Evolutionary conservation across 2,888 invertebrate genomes (phyloP).

Genomic region (Drosophila gaucha): DNA sequence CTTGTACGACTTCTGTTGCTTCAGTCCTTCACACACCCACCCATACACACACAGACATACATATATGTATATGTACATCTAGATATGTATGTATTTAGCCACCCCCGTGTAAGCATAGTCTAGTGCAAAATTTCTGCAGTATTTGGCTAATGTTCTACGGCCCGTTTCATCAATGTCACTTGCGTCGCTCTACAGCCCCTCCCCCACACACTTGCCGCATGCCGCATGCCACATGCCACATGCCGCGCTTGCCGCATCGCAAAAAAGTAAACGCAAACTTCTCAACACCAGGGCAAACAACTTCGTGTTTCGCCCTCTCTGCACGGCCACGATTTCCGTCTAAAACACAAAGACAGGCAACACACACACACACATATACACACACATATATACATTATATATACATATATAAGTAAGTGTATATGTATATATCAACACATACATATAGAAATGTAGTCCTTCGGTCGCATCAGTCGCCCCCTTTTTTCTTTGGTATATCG

Average conservation of each 20-base stretch:
- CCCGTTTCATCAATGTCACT: slow-evolving; percentile 71
- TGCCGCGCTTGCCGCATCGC: slow-evolving; percentile 2
- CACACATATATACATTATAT: background rate
- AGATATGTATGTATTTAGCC: slow-evolving; percentile 1
- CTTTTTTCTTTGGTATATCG: slow-evolving; percentile 29
- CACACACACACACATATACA: slow-evolving; percentile 1
- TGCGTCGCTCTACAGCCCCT: slow-evolving; percentile 8
- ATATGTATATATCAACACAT: slow-evolving; percentile 3
- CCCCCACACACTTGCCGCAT: slow-evolving; percentile 1
- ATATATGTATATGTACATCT: background rate
- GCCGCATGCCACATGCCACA: background rate
- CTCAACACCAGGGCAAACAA: slow-evolving; percentile 58
- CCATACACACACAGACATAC: background rate
- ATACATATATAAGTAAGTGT: background rate
- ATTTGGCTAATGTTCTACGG: slow-evolving; percentile 72
- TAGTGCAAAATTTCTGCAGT: slow-evolving; percentile 64
- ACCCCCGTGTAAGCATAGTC: slow-evolving; percentile 33
- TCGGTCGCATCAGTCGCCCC: slow-evolving; percentile 33
- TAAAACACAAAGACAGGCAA: slow-evolving; percentile 43
- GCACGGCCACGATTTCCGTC: slow-evolving; percentile 35
- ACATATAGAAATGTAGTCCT: slow-evolving; percentile 20
- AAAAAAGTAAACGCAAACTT: slow-evolving; percentile 48
- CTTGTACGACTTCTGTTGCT: slow-evolving; percentile 74
- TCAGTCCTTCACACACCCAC: slow-evolving; percentile 22
- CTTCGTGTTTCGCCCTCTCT: slow-evolving; percentile 33